phyloP scores from a whole-genome alignment of 2,113 vertebrate species.

The Rhinoderma darwinii region DNA sequence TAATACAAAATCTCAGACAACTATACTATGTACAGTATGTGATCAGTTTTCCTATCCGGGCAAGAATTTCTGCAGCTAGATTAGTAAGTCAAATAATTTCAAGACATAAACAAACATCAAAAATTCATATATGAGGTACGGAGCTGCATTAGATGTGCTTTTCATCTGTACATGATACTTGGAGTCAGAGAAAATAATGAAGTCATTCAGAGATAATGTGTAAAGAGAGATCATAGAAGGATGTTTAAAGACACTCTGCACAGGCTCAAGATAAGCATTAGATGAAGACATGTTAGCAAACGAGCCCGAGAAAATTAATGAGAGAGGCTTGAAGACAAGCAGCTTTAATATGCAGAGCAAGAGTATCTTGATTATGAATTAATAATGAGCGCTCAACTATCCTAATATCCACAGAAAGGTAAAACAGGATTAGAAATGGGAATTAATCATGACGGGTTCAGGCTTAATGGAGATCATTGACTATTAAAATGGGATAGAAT shows the following conservation, averaged over 20 bases:
- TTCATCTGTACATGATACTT: background rate
- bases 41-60: background rate
- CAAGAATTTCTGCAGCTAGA: background rate
- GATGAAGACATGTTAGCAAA: conserved; percentile 39
- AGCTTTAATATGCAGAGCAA: conserved; percentile 46
- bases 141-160: background rate
- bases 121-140: too few relatives aligned
- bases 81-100: background rate
- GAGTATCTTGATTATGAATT: conserved; percentile 44
- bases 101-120: background rate
- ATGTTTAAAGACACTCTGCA: conserved; percentile 1
- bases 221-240: conserved; percentile 29
- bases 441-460: conserved; percentile 4
- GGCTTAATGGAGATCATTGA: conserved; percentile 10
- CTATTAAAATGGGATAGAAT: conserved; percentile 2
- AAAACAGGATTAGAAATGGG: conserved; percentile 23
- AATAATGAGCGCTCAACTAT: conserved; percentile 41
- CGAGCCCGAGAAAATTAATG: conserved; percentile 39
- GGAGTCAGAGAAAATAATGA: conserved; percentile 27
- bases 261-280: conserved; percentile 19
- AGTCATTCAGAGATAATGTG: conserved; percentile 27
- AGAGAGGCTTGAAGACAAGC: conserved; percentile 30
- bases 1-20: background rate
- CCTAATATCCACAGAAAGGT: conserved; percentile 47
- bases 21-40: background rate